Base-by-base conservation (phyloP, 2,113 vertebrate genomes). In the Lichenostomus cassidix region DNA sequence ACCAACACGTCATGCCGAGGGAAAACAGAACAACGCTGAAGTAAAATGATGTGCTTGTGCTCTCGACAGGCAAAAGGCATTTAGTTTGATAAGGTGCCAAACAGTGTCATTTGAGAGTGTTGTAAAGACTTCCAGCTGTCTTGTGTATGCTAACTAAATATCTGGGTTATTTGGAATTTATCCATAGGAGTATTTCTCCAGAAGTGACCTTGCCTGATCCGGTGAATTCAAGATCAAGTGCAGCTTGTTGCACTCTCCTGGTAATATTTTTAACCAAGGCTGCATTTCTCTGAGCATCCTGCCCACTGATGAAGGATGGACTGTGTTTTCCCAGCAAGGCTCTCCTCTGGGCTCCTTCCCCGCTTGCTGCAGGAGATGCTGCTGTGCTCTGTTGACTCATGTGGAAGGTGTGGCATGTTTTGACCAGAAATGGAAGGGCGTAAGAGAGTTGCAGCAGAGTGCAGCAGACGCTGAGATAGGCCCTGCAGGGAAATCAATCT, bases 71-170 rank as follows among this genome's bases (percentile, higher is more conserved):
- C 87, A 74, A 94, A 60, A 84, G 90, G 86, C 92, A 70, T 93
- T 92, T 74, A 44, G 94, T 63, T 90, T 96, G 92, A 83, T 65
- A 84, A 60, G 42, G 15, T 91, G 94, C 96, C 95, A 96, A 87
- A 49, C 46, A 33, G 46, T 60, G 90, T 83, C 71, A 95, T 87
- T 52, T 81, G 88, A 95, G 89, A 94, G 73, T 3, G 0, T 25
- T 82, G 80, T 53, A 75, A 94, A 92, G 83, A 44, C 78, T 97
- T 87, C 76, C 94, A 97, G 89, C 93, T 97, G 93, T 69, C 91
- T 64, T 60, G 67, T 0, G 1, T 90, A 73, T 11, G 59, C 70
- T 79, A 69, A 87, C 74, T 53, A 65, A 89, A 83, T 83, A 53
- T 89, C 81, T 70, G 81, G 19, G 46, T 73, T 67, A 94, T 83